Evolutionary conservation across 2,797 vertebrate genomes (phyloP).

Genomic region (Pampus argenteus): DNA sequence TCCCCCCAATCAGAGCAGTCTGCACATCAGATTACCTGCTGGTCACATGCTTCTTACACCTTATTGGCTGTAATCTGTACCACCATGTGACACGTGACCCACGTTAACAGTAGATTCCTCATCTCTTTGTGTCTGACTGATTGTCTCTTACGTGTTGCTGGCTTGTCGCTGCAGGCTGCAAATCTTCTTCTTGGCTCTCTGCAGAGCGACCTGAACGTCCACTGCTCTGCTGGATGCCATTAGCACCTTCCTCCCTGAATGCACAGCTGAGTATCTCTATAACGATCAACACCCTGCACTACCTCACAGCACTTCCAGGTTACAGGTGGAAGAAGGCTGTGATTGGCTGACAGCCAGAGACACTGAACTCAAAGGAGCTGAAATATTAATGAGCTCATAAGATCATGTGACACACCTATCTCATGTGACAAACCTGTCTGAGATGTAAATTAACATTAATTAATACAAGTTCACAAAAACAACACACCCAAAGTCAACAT

Average conservation of each 20-base stretch:
- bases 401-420: slow-evolving; percentile 20
- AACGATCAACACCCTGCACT: slow-evolving; percentile 37
- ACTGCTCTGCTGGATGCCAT: slow-evolving; percentile 71
- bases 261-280: slow-evolving; percentile 29
- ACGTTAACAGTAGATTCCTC: too few relatives aligned
- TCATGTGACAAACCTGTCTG: too few relatives aligned
- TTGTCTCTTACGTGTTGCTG: slow-evolving; percentile 62
- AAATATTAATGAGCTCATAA: slow-evolving; percentile 58
- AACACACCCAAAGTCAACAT: too few relatives aligned
- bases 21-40: slow-evolving; percentile 1
- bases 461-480: too few relatives aligned
- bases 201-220: slow-evolving; percentile 80
- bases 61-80: slow-evolving; percentile 12
- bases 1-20: background rate
- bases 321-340: background rate
- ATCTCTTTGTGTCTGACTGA: background rate
- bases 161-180: slow-evolving; percentile 74
- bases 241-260: slow-evolving; percentile 11
- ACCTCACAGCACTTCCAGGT: slow-evolving; percentile 33
- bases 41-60: slow-evolving; percentile 5
- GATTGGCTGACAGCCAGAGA: slow-evolving; percentile 36
- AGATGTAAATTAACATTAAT: too few relatives aligned
- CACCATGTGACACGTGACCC: background rate
- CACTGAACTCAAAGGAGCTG: background rate
- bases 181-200: slow-evolving; percentile 81